phyloP scores from a whole-genome alignment of 2,797 vertebrate species.

The Arremon aurantiirostris region DNA sequence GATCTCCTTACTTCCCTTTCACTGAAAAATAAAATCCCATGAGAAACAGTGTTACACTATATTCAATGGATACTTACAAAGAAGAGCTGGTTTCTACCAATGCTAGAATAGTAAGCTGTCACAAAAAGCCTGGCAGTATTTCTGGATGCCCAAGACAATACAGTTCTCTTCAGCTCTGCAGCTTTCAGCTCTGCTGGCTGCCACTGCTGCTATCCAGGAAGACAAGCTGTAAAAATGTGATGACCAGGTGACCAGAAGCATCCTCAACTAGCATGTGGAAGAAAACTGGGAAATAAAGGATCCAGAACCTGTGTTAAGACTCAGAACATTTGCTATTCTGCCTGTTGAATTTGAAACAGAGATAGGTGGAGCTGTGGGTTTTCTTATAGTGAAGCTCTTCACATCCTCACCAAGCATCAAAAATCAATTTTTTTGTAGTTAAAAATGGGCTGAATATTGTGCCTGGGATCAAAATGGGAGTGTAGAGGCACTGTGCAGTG shows the following conservation, averaged over 20 bases:
- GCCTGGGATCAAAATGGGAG: not conserved
- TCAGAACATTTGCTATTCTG: not conserved
- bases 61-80: not conserved
- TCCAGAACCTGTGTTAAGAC: not conserved
- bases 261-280: not conserved
- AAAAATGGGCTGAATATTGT: not conserved
- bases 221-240: not conserved
- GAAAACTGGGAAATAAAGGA: not conserved
- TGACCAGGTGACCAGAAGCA: constrained; percentile 13
- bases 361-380: not conserved
- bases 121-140: not conserved
- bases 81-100: not conserved
- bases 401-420: not conserved
- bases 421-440: not conserved
- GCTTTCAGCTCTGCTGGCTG: not conserved
- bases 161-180: not conserved
- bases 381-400: not conserved
- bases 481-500: not conserved
- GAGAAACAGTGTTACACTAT: not conserved
- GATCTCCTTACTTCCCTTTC: not conserved
- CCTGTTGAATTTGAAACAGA: not conserved
- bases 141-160: not conserved
- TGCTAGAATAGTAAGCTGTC: not conserved
- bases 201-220: not conserved
- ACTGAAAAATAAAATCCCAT: not conserved